Conservation (phyloP, 2,888 invertebrate species). For the Conomelus anceps region DNA sequence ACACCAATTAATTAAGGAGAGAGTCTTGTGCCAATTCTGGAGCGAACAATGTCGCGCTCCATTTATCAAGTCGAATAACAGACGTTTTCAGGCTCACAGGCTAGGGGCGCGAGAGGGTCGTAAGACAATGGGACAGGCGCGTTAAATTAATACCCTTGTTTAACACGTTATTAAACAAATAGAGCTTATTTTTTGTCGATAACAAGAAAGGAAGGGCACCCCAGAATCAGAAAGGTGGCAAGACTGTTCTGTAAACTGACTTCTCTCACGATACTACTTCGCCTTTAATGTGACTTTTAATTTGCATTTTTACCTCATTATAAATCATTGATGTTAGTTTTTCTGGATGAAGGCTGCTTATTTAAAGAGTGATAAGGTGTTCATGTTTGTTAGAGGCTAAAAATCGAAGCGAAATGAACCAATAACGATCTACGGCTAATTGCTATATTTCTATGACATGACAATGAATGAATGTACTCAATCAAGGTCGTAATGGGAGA, state of each 20-base stretch:
- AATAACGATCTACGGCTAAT: too few species aligned
- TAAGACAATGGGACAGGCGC: neutral
- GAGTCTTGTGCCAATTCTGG: neutral
- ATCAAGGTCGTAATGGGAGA: too few species aligned
- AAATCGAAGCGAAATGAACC: too few species aligned
- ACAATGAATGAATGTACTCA: too few species aligned
- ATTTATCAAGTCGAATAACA: neutral
- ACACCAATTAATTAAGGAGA: neutral
- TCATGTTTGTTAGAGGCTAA: too few species aligned
- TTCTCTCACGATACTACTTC: neutral
- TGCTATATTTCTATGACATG: too few species aligned
- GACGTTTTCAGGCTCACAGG: neutral
- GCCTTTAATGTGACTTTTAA: neutral
- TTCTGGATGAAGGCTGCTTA: too few species aligned
- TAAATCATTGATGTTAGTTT: neutral
- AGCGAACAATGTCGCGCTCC: neutral
- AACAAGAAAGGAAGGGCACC: neutral
- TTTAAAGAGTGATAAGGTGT: neutral
- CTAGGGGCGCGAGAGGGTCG: neutral
- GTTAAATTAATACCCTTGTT: slow-evolving; percentile 11
- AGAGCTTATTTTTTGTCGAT: neutral
- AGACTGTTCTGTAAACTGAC: neutral
- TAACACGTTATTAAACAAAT: neutral
- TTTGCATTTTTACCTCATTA: neutral
- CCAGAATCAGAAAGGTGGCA: neutral